Evolutionary conservation across 2,797 vertebrate genomes (phyloP).

Genomic region (Syngnathus acus): DNA sequence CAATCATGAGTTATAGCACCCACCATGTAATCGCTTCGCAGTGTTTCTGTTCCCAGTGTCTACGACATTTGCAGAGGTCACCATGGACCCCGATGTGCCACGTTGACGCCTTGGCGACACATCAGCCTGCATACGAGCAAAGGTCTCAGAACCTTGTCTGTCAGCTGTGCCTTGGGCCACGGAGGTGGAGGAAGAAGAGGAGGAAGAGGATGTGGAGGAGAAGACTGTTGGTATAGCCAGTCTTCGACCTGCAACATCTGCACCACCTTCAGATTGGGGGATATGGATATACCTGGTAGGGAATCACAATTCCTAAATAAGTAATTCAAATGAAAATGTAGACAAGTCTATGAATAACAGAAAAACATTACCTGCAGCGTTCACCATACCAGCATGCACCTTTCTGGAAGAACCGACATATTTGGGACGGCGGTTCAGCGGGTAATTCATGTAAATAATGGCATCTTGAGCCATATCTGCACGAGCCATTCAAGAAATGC

Average conservation of each 20-base stretch:
- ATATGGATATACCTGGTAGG: conserved; percentile 71
- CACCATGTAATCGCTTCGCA: conserved; percentile 58
- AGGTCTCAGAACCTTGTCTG: conserved; percentile 58
- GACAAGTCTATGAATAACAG: neutral
- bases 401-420: conserved; percentile 80
- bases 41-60: conserved; percentile 18
- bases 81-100: conserved; percentile 11
- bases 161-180: conserved; percentile 5
- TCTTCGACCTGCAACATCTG: conserved; percentile 23
- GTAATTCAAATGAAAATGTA: neutral
- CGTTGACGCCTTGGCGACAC: conserved; percentile 15
- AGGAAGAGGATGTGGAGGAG: conserved; percentile 15
- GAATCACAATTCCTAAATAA: neutral
- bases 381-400: conserved; percentile 78
- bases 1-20: neutral
- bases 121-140: conserved; percentile 20
- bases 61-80: conserved; percentile 2
- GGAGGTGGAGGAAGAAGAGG: conserved; percentile 10
- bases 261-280: conserved; percentile 18
- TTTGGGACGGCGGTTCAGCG: conserved; percentile 38
- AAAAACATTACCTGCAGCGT: conserved; percentile 67
- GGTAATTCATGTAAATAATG: conserved; percentile 66
- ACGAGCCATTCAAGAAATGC: conserved; percentile 67
- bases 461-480: conserved; percentile 66
- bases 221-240: conserved; percentile 42